Evolutionary conservation across 2,888 invertebrate genomes (phyloP), one percentile per base, ranked within the genome.

Genomic region (Philopedon plagiatum): DNA sequence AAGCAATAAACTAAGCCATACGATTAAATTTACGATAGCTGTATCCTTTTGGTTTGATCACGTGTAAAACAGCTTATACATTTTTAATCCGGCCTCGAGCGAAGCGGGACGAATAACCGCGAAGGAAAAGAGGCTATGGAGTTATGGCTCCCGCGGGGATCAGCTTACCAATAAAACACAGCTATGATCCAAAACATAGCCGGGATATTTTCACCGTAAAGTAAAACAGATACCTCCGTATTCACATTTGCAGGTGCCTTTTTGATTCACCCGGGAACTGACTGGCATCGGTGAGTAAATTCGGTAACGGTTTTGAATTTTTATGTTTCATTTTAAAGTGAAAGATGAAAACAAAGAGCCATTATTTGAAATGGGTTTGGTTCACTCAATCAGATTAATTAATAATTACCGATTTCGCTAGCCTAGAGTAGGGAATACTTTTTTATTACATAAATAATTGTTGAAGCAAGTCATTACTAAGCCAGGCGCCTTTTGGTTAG

Each of bases 141-240:
- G 77, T 83, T 83, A 84, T 83, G 79, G 80, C 77, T 81, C 84
- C 83, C 81, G 72, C 76, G 83, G 81, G 84, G 83, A 74, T 76
- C 71, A 76, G 76, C 74, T 62, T 73, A 76, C 82, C 83, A 82
- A 83, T 84, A 84, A 84, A 84, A 83, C 82, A 81, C 81, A 79
- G 78, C 80, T 78, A 79, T 80, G 80, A 82, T 81, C 81, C 81
- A 79, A 82, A 82, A 83, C 83, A 82, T 81, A 81, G 81, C 78
- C 79, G 62, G 75, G 79, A 79, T 80, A 78, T 77, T 79, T 78
- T 77, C 77, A 79, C 82, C 77, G 81, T 83, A 83, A 83, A 83
- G 80, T 81, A 81, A 83, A 83, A 83, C 82, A 81, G 81, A 79
- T 81, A 80, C 62, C 62, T 66, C 21, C 57, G 46, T 71, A 71